Evolutionary conservation across 2,113 vertebrate species (phyloP), one percentile per base, ranked within the genome.

Genomic region (Ondatra zibethicus): DNA sequence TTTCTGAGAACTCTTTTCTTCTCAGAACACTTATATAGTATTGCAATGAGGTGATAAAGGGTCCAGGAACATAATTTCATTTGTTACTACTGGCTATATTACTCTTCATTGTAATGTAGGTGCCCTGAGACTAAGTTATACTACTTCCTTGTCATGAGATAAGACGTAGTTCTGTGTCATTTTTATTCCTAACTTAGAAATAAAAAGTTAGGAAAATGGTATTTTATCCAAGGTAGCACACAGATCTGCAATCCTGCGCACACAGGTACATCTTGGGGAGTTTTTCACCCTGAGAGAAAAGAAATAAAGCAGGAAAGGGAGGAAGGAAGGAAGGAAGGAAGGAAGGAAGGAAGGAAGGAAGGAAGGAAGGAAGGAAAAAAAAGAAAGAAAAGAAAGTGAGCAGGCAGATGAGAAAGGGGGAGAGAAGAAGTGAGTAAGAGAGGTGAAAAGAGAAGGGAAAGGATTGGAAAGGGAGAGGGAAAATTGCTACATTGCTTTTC

Each of bases 121-220:
- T 27, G 5, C 36, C 78, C 45, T 42, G 12, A 65, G 5, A 70
- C 12, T 81, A 73, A 93, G 50, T 10, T 29, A 63, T 70, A n/a
- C 47, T 58, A 33, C 16, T 45, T 31, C 13, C 17, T 58, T 66
- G 16, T 9, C 58, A 58, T 52, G 23, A 39, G 13, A 25, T 31
- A 58, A 58, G 50, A 19, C 0, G 3, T 36, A 65, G 12, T 13
- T 90, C 17, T 50, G 6, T 65, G 31, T 81, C 91, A 87, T 70
- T 70, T 70, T n/a, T 19, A n/a, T 63, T 87, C 45, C 55, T 39
- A 81, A 81, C 14, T 96, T 73, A 55, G 36, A 5, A 81, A 93
- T 80, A 73, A 80, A 93, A 93, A 47, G 23, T 80, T 39, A 82
- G 7, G 29, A 91, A 66, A 23, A 42, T 68, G 23, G 7, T 45